These are phyloP conservation scores for Ictalurus furcatus DNA, from an alignment of 2,113 vertebrate species.

Conservation along the genomic window DNA sequence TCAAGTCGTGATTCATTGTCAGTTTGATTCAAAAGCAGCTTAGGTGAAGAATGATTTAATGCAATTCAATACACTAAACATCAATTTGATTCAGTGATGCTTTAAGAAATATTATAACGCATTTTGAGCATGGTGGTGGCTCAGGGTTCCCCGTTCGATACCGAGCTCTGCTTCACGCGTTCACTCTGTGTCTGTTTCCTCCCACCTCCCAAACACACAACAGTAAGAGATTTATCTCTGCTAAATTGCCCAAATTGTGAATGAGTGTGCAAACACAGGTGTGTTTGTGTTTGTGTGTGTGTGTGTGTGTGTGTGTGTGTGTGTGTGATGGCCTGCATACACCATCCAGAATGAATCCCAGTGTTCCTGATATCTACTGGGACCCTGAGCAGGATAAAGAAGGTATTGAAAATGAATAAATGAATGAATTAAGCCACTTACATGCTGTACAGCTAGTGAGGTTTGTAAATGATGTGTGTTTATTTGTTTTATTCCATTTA, in stretches of 20 bases:
- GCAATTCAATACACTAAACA: neutral
- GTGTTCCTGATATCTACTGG: too few relatives aligned
- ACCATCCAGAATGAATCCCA: too few relatives aligned
- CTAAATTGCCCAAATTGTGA: neutral
- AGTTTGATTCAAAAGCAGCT: neutral
- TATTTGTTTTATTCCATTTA: neutral
- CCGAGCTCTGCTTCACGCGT: neutral
- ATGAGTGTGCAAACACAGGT: neutral
- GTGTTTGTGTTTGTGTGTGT: too few relatives aligned
- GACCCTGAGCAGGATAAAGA: too few relatives aligned
- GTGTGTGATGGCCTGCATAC: neutral
- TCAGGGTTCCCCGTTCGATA: neutral
- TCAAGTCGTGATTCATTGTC: neutral
- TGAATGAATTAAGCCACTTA: neutral
- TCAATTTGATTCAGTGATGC: neutral
- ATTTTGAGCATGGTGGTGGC: neutral
- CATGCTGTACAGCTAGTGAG: neutral
- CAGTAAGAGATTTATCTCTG: neutral
- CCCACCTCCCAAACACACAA: neutral
- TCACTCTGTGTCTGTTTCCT: neutral
- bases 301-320: neutral
- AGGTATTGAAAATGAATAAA: neutral
- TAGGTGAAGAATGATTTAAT: neutral
- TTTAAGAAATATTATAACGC: neutral
- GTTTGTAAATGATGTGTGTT: neutral